These are phyloP conservation scores for Abramis brama DNA, from an alignment of 2,113 vertebrate species.

Conservation along the genomic window DNA sequence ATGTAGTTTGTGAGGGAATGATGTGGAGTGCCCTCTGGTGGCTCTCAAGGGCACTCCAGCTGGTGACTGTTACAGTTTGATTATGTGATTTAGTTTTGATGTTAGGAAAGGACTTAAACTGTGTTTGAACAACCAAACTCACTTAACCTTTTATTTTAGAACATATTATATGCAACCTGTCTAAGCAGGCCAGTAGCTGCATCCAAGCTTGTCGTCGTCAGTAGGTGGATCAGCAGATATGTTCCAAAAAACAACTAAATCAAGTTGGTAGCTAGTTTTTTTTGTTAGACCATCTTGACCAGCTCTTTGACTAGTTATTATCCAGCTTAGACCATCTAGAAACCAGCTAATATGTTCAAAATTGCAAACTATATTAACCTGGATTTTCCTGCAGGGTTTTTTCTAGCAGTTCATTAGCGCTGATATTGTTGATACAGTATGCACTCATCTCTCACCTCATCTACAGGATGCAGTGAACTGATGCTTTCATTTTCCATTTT, in stretches of 20 bases:
- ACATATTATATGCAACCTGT: background rate
- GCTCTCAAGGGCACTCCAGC: too few species aligned
- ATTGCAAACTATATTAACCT: background rate
- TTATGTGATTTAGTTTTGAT: background rate
- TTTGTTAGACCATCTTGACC: background rate
- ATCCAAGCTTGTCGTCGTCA: too few species aligned
- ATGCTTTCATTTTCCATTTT: background rate
- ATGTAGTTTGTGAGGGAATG: too few species aligned
- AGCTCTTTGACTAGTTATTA: background rate
- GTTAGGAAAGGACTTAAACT: background rate
- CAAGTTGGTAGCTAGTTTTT: background rate
- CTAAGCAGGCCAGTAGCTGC: background rate
- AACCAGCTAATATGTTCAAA: background rate
- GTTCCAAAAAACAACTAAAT: background rate
- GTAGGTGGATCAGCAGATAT: too few species aligned
- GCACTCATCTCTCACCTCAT: background rate
- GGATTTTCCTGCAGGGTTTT: background rate
- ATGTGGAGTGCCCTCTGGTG: too few species aligned
- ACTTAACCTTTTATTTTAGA: background rate
- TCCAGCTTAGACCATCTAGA: background rate
- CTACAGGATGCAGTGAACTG: background rate
- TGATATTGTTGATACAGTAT: constrained; percentile 16
- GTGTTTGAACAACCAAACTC: background rate
- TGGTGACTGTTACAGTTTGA: background rate
- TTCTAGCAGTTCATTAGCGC: background rate